phyloP scores from a whole-genome alignment of 2,113 vertebrate genomes.

The Takifugu bimaculatus region DNA sequence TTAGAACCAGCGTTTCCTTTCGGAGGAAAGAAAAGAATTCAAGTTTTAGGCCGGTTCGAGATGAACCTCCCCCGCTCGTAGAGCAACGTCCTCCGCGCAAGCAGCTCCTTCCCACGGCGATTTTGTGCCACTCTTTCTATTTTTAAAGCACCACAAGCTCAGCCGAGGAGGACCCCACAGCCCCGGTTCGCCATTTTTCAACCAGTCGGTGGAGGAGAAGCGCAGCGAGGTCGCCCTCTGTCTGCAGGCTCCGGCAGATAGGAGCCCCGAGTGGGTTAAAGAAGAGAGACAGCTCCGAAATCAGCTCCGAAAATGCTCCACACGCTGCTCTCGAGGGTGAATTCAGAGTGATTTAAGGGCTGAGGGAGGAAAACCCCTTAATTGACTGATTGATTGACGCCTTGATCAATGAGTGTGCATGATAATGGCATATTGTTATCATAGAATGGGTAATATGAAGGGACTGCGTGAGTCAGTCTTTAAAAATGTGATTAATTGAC shows the following conservation, averaged over 20 bases:
- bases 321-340: too few relatives aligned
- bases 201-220: neutral
- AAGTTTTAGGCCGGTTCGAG: neutral
- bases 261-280: too few relatives aligned
- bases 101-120: slow-evolving; percentile 6
- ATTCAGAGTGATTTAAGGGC: too few relatives aligned
- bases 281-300: too few relatives aligned
- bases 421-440: too few relatives aligned
- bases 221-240: slow-evolving; percentile 29
- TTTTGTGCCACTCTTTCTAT: slow-evolving; percentile 21
- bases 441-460: too few relatives aligned
- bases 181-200: slow-evolving; percentile 79
- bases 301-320: too few relatives aligned
- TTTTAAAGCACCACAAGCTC: slow-evolving; percentile 43
- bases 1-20: slow-evolving; percentile 10
- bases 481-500: too few relatives aligned
- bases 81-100: slow-evolving; percentile 4
- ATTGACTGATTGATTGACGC: too few relatives aligned
- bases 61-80: neutral
- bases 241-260: neutral
- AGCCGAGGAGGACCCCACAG: slow-evolving; percentile 53
- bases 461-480: too few relatives aligned
- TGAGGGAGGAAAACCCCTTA: too few relatives aligned
- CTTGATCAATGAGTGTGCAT: too few relatives aligned
- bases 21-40: neutral